phyloP scores from a whole-genome alignment of 2,797 vertebrate genomes.

The Clamator glandarius region DNA sequence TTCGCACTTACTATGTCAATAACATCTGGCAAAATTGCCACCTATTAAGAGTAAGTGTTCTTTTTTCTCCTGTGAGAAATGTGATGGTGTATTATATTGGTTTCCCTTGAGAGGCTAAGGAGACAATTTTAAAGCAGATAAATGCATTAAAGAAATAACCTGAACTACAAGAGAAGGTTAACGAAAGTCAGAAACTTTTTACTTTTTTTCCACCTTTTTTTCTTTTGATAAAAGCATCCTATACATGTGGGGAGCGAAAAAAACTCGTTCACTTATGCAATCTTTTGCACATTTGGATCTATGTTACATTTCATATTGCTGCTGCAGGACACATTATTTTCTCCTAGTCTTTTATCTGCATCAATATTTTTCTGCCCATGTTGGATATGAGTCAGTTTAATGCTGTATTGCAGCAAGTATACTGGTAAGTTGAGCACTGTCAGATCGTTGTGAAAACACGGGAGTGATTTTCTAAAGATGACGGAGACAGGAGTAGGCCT shows the following conservation, averaged over 20 bases:
- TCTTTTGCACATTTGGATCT: slow-evolving; percentile 12
- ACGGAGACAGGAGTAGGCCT: background rate
- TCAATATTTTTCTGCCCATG: background rate
- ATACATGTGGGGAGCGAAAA: background rate
- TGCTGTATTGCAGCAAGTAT: background rate
- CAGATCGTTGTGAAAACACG: background rate
- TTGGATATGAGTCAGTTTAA: background rate
- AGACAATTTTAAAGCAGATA: slow-evolving; percentile 87
- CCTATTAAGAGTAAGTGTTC: slow-evolving; percentile 96
- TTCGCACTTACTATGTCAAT: slow-evolving; percentile 97
- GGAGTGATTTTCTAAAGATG: background rate
- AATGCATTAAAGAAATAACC: slow-evolving; percentile 87
- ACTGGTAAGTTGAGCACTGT: background rate
- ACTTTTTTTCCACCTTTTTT: background rate
- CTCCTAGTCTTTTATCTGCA: slow-evolving; percentile 3
- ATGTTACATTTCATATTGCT: background rate
- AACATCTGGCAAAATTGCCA: slow-evolving; percentile 99
- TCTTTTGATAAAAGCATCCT: slow-evolving; percentile 24
- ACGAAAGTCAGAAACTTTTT: slow-evolving; percentile 82
- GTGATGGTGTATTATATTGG: slow-evolving; percentile 87
- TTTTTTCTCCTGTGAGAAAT: slow-evolving; percentile 90
- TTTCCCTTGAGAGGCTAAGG: slow-evolving; percentile 87
- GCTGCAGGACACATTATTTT: background rate
- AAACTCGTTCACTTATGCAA: background rate
- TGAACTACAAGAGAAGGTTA: slow-evolving; percentile 84